These are phyloP conservation scores for Brachionus koreanus DNA, from an alignment of 1,140 invertebrate species.

Conservation along the genomic window DNA sequence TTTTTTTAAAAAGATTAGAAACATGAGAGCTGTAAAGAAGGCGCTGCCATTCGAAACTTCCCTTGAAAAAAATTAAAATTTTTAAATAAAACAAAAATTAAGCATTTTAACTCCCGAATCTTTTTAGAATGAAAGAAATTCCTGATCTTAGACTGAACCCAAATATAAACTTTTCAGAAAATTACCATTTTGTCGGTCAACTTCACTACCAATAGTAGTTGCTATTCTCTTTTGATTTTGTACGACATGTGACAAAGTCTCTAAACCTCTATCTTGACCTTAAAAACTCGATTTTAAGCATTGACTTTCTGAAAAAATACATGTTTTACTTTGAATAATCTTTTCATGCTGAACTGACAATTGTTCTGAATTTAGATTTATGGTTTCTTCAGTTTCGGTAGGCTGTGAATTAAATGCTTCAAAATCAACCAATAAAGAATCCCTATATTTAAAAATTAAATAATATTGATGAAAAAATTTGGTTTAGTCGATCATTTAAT, in stretches of 20 bases:
- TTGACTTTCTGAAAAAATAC: no score
- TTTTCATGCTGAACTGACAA: background rate
- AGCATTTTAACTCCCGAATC: no score
- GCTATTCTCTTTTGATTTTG: constrained; percentile 41
- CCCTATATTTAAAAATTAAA: background rate
- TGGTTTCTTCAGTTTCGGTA: background rate
- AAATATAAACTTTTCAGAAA: background rate
- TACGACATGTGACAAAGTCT: constrained; percentile 31
- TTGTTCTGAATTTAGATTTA: background rate
- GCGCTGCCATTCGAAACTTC: no score
- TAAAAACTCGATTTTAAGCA: background rate
- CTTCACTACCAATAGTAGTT: constrained; percentile 21
- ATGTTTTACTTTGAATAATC: background rate
- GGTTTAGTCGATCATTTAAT: background rate
- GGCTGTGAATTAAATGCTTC: constrained; percentile 10
- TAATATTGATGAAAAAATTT: background rate
- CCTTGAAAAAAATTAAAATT: no score
- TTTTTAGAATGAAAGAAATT: background rate
- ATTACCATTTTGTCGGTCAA: constrained; percentile 42
- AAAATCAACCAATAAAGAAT: constrained; percentile 20
- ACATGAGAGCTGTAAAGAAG: no score
- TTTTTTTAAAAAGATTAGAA: no score
- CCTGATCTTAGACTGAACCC: background rate
- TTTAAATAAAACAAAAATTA: no score
- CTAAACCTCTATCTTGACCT: constrained; percentile 29